Evolutionary conservation across 1,140 invertebrate species (phyloP), one percentile per base, ranked within the genome.

Genomic region (Dendrolimus kikuchii): DNA sequence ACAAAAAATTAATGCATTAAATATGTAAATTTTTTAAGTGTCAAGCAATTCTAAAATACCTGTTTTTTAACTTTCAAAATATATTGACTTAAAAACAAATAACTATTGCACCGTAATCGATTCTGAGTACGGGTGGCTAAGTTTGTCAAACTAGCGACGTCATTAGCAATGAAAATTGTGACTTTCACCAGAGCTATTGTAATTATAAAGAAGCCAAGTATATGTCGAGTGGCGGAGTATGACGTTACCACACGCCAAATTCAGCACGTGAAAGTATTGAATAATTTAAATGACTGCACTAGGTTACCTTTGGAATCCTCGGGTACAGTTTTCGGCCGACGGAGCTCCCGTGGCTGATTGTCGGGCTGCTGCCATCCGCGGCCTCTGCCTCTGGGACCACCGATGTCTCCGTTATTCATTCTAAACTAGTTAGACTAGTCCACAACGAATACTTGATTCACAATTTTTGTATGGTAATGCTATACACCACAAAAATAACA

Each of bases 351-450:
- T 64, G 83, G 77, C 57, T 69, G 77, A 61, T 69, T 82, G 60
- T 84, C 79, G 51, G 72, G 59, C 66, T 82, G 73, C 64, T 82
- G 73, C 81, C 79, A 86, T 65, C 81, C 77, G 62, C 82, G 81
- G 68, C 82, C 82, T 73, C 75, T 80, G 57, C 82, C 79, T 74
- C 79, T 80, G 40, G 79, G 70, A 59, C 78, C 77, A 60, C 82
- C 77, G 56, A 80, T 68, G 47, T 86, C 82, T 63, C 82, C 79
- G 78, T 86, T 83, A 71, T 83, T 84, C 81, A 84, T 86, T 80
- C 78, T 74, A 72, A 74, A 53, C 23, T 23, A 23, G 23, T 23
- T 23, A 23, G 55, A 53, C 60, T 74, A 50, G 38, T 53, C 9
- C 40, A 62, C 61, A 40, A 62, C 42, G 57, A 56, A 39, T 61